These are phyloP conservation scores for Stenoptilia bipunctidactyla DNA, from an alignment of 2,888 invertebrate genomes.

Conservation along the genomic window DNA sequence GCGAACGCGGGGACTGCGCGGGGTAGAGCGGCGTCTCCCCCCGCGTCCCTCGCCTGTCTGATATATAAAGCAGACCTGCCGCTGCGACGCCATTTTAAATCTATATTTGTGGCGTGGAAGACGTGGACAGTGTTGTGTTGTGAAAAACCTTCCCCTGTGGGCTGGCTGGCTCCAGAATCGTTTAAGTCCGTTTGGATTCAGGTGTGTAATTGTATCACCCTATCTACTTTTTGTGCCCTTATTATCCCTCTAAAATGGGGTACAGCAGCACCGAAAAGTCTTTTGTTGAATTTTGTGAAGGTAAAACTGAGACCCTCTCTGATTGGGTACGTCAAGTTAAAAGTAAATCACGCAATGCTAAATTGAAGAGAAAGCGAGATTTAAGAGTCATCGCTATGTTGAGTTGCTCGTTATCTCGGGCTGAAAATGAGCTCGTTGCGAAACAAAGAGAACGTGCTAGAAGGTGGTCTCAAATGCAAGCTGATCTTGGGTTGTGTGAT, in stretches of 20 bases:
- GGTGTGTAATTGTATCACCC: conserved; percentile 57
- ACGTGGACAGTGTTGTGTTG: conserved; percentile 45
- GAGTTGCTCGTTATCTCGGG: conserved; percentile 68
- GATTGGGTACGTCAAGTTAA: conserved; percentile 76
- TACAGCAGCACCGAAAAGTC: conserved; percentile 55
- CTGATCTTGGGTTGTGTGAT: conserved; percentile 54
- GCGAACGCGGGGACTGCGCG: too few relatives aligned
- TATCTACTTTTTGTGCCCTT: conserved; percentile 41
- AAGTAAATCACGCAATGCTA: conserved; percentile 70
- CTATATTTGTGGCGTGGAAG: conserved; percentile 31
- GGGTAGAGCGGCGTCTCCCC: conserved; percentile 30
- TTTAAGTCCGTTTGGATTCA: conserved; percentile 59
- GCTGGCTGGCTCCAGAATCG: conserved; percentile 5
- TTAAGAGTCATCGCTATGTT: conserved; percentile 76
- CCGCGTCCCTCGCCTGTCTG: conserved; percentile 17
- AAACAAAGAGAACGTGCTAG: conserved; percentile 75
- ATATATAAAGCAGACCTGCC: conserved; percentile 47
- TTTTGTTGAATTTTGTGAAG: conserved; percentile 63
- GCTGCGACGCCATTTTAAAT: conserved; percentile 22
- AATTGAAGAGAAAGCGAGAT: conserved; percentile 71
- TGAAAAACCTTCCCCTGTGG: too few relatives aligned
- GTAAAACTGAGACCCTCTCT: conserved; percentile 69
- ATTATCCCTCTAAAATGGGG: conserved; percentile 39
- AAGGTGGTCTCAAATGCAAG: conserved; percentile 72
- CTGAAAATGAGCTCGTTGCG: conserved; percentile 70